These are phyloP conservation scores for Teleopsis dalmanni DNA, from an alignment of 1,140 invertebrate species.

Conservation along the genomic window DNA sequence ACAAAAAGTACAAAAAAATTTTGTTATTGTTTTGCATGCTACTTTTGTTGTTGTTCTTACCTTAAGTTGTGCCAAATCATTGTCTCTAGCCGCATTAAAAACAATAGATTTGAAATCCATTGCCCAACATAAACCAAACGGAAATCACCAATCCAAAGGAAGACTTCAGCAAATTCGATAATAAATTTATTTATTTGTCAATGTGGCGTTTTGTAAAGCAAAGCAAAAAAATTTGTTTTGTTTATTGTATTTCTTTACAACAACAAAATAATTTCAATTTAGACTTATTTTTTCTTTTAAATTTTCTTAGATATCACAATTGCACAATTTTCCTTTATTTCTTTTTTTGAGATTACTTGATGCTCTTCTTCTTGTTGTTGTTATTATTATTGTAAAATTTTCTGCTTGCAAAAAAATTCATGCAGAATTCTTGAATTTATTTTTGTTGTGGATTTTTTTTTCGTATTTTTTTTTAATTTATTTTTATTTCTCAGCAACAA, in stretches of 20 bases:
- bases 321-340: conserved; percentile 3
- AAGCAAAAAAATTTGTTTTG: too few species aligned
- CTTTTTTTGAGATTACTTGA: not conserved
- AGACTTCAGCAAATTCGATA: too few species aligned
- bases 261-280: too few species aligned
- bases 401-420: not conserved
- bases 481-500: not conserved
- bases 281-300: not conserved
- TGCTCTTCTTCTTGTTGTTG: too few species aligned
- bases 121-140: not conserved
- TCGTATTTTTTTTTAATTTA: not conserved
- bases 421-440: not conserved
- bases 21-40: not conserved
- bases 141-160: too few species aligned
- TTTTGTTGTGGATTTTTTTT: not conserved
- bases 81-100: conserved; percentile 40
- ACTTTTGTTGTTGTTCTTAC: conserved; percentile 19
- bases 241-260: too few species aligned
- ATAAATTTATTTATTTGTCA: not conserved
- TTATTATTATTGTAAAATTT: not conserved
- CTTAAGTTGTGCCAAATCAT: conserved; percentile 37
- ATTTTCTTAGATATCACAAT: not conserved
- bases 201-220: not conserved
- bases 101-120: conserved; percentile 41
- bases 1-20: too few species aligned